Evolutionary conservation across 2,797 vertebrate species (phyloP).

Genomic region (Onychomys torridus): DNA sequence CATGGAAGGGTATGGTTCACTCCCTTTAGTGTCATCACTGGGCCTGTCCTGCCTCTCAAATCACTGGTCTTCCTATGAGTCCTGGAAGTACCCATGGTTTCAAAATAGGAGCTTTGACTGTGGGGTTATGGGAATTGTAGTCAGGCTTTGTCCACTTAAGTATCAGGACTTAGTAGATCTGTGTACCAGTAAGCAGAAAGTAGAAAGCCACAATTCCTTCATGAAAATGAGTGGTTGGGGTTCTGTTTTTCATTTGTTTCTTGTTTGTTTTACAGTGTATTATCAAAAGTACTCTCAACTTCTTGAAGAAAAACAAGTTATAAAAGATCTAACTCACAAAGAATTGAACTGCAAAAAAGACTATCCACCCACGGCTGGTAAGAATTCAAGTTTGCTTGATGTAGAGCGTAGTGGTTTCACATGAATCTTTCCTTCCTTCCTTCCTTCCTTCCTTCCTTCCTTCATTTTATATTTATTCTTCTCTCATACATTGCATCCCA

Average conservation of each 20-base stretch:
- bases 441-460: no score
- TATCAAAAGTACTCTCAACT: constrained; percentile 69
- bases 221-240: constrained; percentile 21
- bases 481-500: no score
- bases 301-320: constrained; percentile 31
- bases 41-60: background rate
- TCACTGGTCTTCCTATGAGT: background rate
- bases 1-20: background rate
- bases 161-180: background rate
- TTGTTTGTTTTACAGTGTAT: constrained; percentile 59
- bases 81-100: background rate
- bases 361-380: constrained; percentile 51
- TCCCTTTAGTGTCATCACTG: background rate
- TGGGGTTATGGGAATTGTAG: background rate
- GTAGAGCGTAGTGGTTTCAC: background rate
- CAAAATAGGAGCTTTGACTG: background rate
- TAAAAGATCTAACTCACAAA: background rate
- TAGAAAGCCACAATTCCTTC: background rate
- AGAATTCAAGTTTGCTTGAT: constrained; percentile 16
- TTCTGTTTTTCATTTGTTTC: background rate
- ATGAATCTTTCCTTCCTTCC: no score
- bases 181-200: background rate
- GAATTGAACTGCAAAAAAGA: constrained; percentile 44
- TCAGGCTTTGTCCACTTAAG: background rate
- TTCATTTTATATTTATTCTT: no score